These are phyloP conservation scores for Brachypodius melanocephalos DNA, from an alignment of 2,113 vertebrate genomes.

Conservation along the genomic window DNA sequence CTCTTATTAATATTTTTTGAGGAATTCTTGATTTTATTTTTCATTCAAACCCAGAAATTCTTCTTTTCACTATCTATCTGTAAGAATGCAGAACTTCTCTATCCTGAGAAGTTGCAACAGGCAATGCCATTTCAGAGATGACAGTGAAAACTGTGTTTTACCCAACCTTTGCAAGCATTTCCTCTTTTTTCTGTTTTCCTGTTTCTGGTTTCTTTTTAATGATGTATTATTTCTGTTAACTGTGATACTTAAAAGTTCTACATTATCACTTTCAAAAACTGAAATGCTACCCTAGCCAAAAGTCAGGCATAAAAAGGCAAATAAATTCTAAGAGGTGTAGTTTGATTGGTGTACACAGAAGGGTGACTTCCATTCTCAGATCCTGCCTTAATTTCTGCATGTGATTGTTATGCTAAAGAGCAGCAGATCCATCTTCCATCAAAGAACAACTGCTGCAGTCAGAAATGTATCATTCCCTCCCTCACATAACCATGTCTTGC, in stretches of 20 bases:
- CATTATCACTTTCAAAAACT: not conserved
- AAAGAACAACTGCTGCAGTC: not conserved
- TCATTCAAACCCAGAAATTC: not conserved
- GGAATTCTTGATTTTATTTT: conserved; percentile 2
- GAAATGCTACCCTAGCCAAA: not conserved
- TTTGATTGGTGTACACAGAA: not conserved
- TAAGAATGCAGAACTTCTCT: not conserved
- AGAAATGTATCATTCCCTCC: not conserved
- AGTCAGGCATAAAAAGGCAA: not conserved
- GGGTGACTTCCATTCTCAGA: not conserved
- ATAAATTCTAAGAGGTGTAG: not conserved
- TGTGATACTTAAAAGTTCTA: not conserved
- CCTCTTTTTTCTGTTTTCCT: not conserved
- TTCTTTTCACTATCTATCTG: not conserved
- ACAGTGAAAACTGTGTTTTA: not conserved
- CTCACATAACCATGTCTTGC: not conserved
- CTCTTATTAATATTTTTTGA: not conserved
- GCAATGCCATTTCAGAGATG: not conserved
- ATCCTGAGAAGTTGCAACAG: not conserved
- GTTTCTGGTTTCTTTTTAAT: not conserved
- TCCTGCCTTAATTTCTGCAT: not conserved
- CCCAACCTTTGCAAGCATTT: not conserved
- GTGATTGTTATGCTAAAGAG: not conserved
- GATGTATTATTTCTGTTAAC: not conserved
- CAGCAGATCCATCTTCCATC: not conserved